phyloP scores from a whole-genome alignment of 2,888 invertebrate genomes.

The Polyploca ridens region DNA sequence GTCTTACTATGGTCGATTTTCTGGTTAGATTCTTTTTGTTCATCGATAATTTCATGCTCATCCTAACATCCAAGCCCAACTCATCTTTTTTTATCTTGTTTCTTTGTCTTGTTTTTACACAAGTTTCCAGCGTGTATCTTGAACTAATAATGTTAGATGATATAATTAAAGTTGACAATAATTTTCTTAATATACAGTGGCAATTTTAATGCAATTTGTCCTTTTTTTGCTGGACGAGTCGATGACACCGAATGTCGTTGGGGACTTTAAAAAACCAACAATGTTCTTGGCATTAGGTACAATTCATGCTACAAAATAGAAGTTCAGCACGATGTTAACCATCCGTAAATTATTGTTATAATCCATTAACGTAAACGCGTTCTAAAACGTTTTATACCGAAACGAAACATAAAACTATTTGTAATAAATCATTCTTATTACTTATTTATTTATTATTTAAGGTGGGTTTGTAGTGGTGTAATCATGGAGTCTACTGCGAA shows the following conservation, averaged over 20 bases:
- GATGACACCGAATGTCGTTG: conserved; percentile 19
- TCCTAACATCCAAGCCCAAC: conserved; percentile 34
- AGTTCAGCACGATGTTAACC: neutral
- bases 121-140: conserved; percentile 21
- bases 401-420: conserved; percentile 13
- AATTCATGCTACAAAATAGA: neutral
- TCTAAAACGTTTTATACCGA: neutral
- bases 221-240: conserved; percentile 36
- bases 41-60: conserved; percentile 46
- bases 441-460: conserved; percentile 32
- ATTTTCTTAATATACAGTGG: conserved; percentile 27
- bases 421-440: conserved; percentile 26
- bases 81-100: conserved; percentile 18
- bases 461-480: conserved; percentile 32
- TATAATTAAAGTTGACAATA: conserved; percentile 36
- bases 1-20: conserved; percentile 38
- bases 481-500: conserved; percentile 47
- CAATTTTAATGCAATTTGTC: conserved; percentile 41
- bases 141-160: conserved; percentile 34
- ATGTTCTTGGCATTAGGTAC: neutral
- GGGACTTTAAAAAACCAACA: neutral
- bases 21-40: conserved; percentile 43
- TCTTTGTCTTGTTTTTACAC: conserved; percentile 34
- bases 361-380: neutral
- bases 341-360: conserved; percentile 1